These are phyloP conservation scores for Aphidius ervi DNA, from an alignment of 1,140 invertebrate genomes.

Conservation along the genomic window DNA sequence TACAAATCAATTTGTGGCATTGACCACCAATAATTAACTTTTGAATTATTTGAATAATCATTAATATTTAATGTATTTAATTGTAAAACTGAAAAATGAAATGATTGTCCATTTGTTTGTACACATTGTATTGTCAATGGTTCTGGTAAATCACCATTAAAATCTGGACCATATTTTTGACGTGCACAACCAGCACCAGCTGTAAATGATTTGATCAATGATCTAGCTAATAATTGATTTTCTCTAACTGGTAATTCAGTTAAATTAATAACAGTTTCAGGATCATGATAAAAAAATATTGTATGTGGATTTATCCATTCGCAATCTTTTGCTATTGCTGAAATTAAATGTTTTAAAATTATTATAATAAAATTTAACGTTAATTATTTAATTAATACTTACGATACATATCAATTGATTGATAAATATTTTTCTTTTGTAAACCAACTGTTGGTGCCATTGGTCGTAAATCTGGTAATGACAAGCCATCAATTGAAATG, in stretches of 20 bases:
- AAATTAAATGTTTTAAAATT: constrained; percentile 8
- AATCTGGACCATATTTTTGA: constrained; percentile 61
- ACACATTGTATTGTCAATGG: constrained; percentile 79
- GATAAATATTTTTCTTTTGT: constrained; percentile 62
- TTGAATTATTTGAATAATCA: constrained; percentile 47
- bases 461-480: constrained; percentile 68
- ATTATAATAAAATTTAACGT: constrained; percentile 13
- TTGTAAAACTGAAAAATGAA: constrained; percentile 79
- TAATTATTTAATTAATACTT: constrained; percentile 47
- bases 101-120: constrained; percentile 68
- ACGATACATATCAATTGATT: constrained; percentile 64
- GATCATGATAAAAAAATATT: constrained; percentile 65
- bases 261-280: constrained; percentile 61
- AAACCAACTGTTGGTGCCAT: constrained; percentile 67
- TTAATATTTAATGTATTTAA: constrained; percentile 77
- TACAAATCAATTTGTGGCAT: constrained; percentile 65
- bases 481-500: constrained; percentile 31
- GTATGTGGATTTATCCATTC: constrained; percentile 63
- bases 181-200: constrained; percentile 67
- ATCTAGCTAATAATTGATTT: constrained; percentile 63
- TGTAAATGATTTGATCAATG: constrained; percentile 68
- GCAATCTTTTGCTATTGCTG: constrained; percentile 56
- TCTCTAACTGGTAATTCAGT: constrained; percentile 63
- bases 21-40: constrained; percentile 78
- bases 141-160: constrained; percentile 64